A percentile compares a stretch with the other conserved stretches of the same genome.
Conservation (phyloP, 35 echinoderm and acorn worm species). For the Ophiothrix spiculata region DNA sequence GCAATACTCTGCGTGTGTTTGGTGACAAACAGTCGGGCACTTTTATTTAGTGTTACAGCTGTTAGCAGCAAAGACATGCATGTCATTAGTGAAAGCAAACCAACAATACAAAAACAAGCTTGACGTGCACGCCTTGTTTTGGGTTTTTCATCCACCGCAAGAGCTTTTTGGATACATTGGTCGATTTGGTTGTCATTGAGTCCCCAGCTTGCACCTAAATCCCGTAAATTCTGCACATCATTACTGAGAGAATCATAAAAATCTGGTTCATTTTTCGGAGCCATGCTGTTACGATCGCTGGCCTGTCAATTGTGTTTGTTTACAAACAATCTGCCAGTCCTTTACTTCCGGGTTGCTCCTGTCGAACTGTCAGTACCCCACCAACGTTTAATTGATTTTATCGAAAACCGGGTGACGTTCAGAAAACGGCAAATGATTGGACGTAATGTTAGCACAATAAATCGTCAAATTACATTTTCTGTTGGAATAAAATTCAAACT, state of each 20-base stretch:
- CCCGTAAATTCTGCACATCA: slow-evolving; percentile 24
- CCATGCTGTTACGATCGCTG: slow-evolving; percentile 7
- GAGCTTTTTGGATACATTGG: slow-evolving; percentile 11
- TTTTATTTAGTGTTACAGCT: slow-evolving; percentile 25
- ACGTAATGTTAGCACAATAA: not conserved
- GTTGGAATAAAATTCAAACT: no score
- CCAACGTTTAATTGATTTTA: not conserved
- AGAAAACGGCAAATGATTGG: not conserved
- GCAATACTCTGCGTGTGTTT: slow-evolving; percentile 11
- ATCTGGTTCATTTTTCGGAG: slow-evolving; percentile 1
- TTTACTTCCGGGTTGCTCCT: not conserved
- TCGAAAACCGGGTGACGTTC: not conserved
- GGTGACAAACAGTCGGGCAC: slow-evolving; percentile 13
- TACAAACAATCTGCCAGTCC: not conserved
- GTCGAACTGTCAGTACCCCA: not conserved
- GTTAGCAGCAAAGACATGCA: not conserved
- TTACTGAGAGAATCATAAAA: slow-evolving; percentile 31
- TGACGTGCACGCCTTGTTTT: not conserved
- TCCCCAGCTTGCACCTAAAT: slow-evolving; percentile 41
- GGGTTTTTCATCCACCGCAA: slow-evolving; percentile 3
- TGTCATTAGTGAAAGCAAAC: not conserved
- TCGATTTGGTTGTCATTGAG: slow-evolving; percentile 34
- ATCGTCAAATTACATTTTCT: no score
- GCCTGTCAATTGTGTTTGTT: no score
- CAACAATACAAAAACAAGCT: not conserved